Evolutionary conservation across 1,140 invertebrate genomes (phyloP), one percentile per base, ranked within the genome.

Genomic region (Ylistrum balloti): DNA sequence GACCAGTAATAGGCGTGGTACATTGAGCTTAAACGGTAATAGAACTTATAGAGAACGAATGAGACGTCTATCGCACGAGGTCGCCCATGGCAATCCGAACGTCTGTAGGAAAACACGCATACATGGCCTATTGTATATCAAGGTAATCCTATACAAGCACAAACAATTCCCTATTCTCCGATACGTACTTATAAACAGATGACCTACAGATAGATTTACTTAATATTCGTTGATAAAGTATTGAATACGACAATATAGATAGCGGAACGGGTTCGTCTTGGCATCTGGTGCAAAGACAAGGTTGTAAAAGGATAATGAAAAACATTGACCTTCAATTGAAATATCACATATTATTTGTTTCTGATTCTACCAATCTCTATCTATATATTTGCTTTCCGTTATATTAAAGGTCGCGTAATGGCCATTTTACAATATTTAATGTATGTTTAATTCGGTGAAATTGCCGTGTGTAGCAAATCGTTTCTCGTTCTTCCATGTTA

Each of bases 1-100:
- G 56, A 74, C 56, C 22, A 28, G 56, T 74, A 74, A n/a, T 28
- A 74, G n/a, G 13, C 56, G 56, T 11, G 22, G 56, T 74, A 74
- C n/a, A 74, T 74, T 74, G 56, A 74, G 56, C 56, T 28, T 22
- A 74, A 74, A 74, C 22, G n/a, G 56, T 74, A 28, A 74, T 74
- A 7, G 56, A 17, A n/a, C 5, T 28, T 5, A 74, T 28, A 74
- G 56, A 28, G 56, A 74, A 3, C 2, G 13, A 9, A 28, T 74
- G 22, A 11, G 11, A n/a, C 56, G 56, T 74, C 5, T n/a, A 74
- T 17, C 1, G 56, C 56, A 28, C 3, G 56, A 74, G 56, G 2
- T 28, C 1, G 56, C 56, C 56, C 22, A 28, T 5, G 56, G 56
- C 56, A n/a, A 74, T 74, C 41, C 41, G 10, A 45, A 17, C 56